Conservation (phyloP, 2,888 invertebrate species). For the Sepiola atlantica region DNA sequence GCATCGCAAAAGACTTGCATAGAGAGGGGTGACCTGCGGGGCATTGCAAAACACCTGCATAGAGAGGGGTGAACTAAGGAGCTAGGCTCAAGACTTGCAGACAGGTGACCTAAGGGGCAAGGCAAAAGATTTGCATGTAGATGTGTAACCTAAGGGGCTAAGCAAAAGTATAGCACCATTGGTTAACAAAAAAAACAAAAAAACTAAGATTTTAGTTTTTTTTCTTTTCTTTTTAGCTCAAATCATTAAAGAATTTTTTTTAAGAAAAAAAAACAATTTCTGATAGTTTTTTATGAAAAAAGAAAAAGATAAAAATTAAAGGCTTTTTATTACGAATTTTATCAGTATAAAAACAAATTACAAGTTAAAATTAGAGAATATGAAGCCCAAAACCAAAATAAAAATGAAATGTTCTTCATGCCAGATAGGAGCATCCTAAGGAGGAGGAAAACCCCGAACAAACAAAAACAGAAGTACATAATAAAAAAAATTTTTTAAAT, state of each 20-base stretch:
- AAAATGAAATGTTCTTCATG: background rate
- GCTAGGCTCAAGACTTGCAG: too few relatives aligned
- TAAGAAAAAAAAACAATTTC: background rate
- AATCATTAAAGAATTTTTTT: background rate
- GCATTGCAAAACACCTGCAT: too few relatives aligned
- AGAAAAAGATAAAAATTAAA: background rate
- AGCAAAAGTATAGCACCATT: too few relatives aligned
- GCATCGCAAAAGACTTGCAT: too few relatives aligned
- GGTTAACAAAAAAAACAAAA: too few relatives aligned
- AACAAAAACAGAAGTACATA: background rate
- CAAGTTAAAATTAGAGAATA: background rate
- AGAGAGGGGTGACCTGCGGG: too few relatives aligned
- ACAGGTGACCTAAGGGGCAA: too few relatives aligned
- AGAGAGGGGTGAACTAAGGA: too few relatives aligned
- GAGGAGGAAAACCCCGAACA: background rate
- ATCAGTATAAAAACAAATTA: background rate
- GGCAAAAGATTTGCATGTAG: too few relatives aligned
- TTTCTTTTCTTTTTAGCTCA: background rate
- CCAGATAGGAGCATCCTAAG: background rate
- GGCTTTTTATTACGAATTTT: background rate
- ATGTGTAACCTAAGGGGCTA: too few relatives aligned
- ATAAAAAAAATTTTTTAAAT: background rate
- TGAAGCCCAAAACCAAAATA: background rate
- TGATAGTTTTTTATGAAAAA: background rate
- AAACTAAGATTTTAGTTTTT: too few relatives aligned